Evolutionary conservation across 2,888 invertebrate species (phyloP), one percentile per base, ranked within the genome.

Genomic region (Erebia aethiops): DNA sequence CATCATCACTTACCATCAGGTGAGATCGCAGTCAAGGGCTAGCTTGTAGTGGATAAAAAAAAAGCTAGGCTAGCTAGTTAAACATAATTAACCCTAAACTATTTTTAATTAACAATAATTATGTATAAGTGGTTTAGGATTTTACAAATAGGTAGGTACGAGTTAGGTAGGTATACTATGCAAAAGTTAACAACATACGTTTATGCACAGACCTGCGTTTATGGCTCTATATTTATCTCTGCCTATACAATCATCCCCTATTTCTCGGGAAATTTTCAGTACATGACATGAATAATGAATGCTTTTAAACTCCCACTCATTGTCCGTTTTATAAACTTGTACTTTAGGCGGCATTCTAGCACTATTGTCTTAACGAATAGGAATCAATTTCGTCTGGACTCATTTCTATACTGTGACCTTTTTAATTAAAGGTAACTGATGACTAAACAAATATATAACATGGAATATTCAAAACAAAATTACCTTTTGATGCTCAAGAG

Each of bases 391-490:
- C n/a, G 41, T 26, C 14, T 35, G 26, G 49, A 14, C 43, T 56
- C 13, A 51, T 54, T 21, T 16, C 56, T 43, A 56, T 51, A 63
- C 14, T 58, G 26, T 35, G 41, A 13, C 56, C 18, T 63, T 57
- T 63, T 57, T 49, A 16, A 5, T 71, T 65, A 70, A 74, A 72
- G 62, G 72, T 70, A 70, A 62, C 52, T 52, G 70, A 62, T 35
- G 57, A 69, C n/a, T n/a, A n/a, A n/a, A n/a, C n/a, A n/a, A n/a
- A n/a, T n/a, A n/a, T n/a, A n/a, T n/a, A n/a, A n/a, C n/a, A n/a
- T 68, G 62, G 70, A 74, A 72, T 69, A 74, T 74, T 69, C 67
- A 70, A 56, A 72, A 62, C 62, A 70, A 72, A 71, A 58, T 54
- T 67, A 51, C 64, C 60, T 16, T 49, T 13, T 54, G 18, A 52